These are phyloP conservation scores for Beris chalybata DNA, from an alignment of 2,888 invertebrate genomes.

Conservation along the genomic window DNA sequence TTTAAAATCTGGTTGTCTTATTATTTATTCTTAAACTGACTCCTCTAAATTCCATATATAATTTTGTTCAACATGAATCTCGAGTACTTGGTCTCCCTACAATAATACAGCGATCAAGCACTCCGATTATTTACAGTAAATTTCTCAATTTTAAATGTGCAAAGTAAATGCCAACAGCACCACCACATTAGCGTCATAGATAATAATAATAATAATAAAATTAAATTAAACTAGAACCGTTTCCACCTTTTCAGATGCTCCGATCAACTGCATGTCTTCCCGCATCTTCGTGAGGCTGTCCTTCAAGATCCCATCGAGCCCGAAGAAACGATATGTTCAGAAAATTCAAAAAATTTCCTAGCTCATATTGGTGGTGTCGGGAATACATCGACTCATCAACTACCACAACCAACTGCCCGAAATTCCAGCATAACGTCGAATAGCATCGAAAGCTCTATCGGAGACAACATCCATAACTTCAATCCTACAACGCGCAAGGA, in stretches of 20 bases:
- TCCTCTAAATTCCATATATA: too few species aligned
- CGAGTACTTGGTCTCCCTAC: too few species aligned
- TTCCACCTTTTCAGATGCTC: slow-evolving; percentile 48
- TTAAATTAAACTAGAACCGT: background rate
- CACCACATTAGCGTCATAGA: too few species aligned
- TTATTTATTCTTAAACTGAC: too few species aligned
- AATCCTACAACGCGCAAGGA: slow-evolving; percentile 26
- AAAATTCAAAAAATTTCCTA: slow-evolving; percentile 40
- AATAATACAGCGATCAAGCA: too few species aligned
- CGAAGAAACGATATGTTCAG: slow-evolving; percentile 50
- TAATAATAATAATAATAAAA: too few species aligned
- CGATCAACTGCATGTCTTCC: slow-evolving; percentile 55
- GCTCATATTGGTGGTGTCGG: background rate
- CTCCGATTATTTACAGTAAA: too few species aligned
- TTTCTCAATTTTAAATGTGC: too few species aligned
- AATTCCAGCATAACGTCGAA: slow-evolving; percentile 20
- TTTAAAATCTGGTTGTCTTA: too few species aligned
- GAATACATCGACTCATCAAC: slow-evolving; percentile 9
- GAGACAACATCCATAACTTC: slow-evolving; percentile 24
- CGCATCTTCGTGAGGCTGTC: slow-evolving; percentile 54
- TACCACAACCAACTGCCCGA: slow-evolving; percentile 2
- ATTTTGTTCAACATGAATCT: too few species aligned
- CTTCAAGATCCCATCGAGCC: slow-evolving; percentile 52
- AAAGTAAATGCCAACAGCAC: too few species aligned
- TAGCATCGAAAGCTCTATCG: slow-evolving; percentile 23